A percentile compares a stretch with the other conserved stretches of the same genome.
These are phyloP conservation scores for Ceriagrion tenellum DNA, from an alignment of 2,888 invertebrate species.

Conservation along the genomic window DNA sequence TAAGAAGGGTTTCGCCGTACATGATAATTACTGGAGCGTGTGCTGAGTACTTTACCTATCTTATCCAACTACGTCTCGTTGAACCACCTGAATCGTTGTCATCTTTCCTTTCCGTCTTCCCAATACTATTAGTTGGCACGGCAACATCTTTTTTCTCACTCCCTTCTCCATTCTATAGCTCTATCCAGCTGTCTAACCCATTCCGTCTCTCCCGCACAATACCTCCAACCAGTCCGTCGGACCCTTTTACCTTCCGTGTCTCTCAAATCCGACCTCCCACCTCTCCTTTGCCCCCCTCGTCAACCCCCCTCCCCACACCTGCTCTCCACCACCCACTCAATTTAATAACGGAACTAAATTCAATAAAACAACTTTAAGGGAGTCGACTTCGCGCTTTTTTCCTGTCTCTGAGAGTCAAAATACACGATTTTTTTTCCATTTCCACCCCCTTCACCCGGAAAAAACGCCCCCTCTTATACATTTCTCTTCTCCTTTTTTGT, in stretches of 20 bases:
- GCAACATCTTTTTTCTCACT: background rate
- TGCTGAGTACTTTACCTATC: too few species aligned
- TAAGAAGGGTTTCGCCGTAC: too few species aligned
- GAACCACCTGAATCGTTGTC: background rate
- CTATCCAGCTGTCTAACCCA: background rate
- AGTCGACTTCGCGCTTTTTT: conserved; percentile 28
- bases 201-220: background rate
- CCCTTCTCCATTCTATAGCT: background rate
- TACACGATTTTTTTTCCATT: conserved; percentile 2
- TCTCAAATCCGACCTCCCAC: background rate
- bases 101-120: background rate
- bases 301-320: too few species aligned
- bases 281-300: background rate
- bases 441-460: background rate
- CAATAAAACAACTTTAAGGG: conserved; percentile 41
- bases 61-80: background rate
- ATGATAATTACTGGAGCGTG: too few species aligned
- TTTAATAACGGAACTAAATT: conserved; percentile 44
- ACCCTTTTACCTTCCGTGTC: background rate
- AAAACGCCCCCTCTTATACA: background rate
- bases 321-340: background rate
- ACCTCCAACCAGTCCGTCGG: background rate
- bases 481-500: background rate
- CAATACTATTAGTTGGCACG: background rate
- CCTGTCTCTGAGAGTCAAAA: background rate